Evolutionary conservation across 2,113 vertebrate species (phyloP), one percentile per base, ranked within the genome.

Genomic region (Crotophaga sulcirostris): DNA sequence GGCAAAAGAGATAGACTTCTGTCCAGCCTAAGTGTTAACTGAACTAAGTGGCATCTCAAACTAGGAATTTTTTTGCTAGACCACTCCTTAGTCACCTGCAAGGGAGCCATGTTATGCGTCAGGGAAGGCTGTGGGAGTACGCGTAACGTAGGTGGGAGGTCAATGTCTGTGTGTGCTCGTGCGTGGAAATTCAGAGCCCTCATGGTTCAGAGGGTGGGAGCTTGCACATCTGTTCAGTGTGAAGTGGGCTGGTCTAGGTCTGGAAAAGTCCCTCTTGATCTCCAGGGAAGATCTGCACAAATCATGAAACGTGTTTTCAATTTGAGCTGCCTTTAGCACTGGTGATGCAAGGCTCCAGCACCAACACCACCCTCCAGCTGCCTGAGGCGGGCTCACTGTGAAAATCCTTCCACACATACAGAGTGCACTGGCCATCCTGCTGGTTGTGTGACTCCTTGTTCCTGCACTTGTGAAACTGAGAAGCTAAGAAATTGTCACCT

Each of bases 211-310:
- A 56, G 14, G 7, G 5, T 66, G 29, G 55, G 17, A 69, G 20
- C 23, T 78, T 73, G 26, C 13, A 3, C 10, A 3, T 74, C 36
- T 85, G 12, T 49, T 66, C 26, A 42, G 18, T 0, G 0, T 66
- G 40, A 85, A 69, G 45, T n/a, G 10, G 21, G 12, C 74, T 93
- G 26, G 28, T 59, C 52, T 68, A 10, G 12, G 25, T 55, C 84
- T 84, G 36, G 45, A 82, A 58, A 44, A 72, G 10, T 54, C 56
- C 1, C 1, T 60, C 9, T 4, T 89, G 36, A 51, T 92, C 26
- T 69, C 40, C 55, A 62, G 34, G 36, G 33, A 70, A 56, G 36
- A 42, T 60, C 68, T 52, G 18, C 31, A 51, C 0, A 6, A 66
- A n/a, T 78, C 12, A 5, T 34, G 21, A 77, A 72, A 76, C 1